Evolutionary conservation across 2,888 invertebrate genomes (phyloP).

Genomic region (Venusia cambrica): DNA sequence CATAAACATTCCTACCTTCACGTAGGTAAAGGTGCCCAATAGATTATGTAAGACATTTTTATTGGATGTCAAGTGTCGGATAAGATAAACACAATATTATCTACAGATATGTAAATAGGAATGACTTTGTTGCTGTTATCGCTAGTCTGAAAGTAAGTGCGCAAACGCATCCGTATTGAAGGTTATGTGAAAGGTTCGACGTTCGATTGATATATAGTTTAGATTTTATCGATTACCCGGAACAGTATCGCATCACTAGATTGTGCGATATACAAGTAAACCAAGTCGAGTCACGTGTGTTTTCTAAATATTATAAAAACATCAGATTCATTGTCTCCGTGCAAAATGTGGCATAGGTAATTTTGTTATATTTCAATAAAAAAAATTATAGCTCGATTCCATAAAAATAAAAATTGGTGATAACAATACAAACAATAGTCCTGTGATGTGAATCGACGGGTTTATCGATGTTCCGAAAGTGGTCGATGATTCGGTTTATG

Average conservation of each 20-base stretch:
- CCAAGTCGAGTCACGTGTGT: too few relatives aligned
- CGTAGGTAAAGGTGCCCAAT: neutral
- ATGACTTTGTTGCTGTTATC: constrained; percentile 9
- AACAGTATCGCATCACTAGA: constrained; percentile 2
- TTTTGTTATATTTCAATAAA: too few relatives aligned
- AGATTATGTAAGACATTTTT: constrained; percentile 12
- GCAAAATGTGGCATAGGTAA: too few relatives aligned
- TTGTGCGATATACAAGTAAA: too few relatives aligned
- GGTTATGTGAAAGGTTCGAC: constrained; percentile 1
- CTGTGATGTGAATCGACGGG: constrained; percentile 32
- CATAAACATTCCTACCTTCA: too few relatives aligned
- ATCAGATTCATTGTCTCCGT: too few relatives aligned
- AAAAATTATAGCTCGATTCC: neutral
- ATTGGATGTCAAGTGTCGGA: constrained; percentile 18
- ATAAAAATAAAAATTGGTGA: constrained; percentile 15
- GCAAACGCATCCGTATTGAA: constrained; percentile 7
- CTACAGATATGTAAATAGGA: constrained; percentile 20
- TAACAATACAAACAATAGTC: constrained; percentile 27
- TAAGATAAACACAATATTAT: too few relatives aligned
- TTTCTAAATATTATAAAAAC: too few relatives aligned
- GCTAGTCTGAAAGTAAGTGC: constrained; percentile 11
- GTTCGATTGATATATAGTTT: too few relatives aligned
- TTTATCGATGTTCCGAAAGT: constrained; percentile 26
- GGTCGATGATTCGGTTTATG: constrained; percentile 25
- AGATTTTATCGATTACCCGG: too few relatives aligned